A percentile compares a stretch with the other conserved stretches of the same genome.
Evolutionary conservation across 2,888 invertebrate species (phyloP).

Genomic region (Agonopterix alstromeriana): DNA sequence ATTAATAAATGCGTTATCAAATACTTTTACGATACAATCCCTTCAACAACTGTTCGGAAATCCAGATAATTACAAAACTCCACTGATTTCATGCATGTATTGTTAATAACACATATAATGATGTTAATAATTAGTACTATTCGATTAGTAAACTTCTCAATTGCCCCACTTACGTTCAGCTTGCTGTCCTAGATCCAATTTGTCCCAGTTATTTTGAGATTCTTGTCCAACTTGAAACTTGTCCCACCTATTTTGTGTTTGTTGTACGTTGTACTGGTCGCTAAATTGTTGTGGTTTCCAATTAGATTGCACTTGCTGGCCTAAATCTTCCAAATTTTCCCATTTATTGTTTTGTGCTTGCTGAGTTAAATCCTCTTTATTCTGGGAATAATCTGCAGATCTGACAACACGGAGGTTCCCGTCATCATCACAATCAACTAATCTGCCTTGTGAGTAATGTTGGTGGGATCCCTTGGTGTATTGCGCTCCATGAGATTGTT

Average conservation of each 20-base stretch:
- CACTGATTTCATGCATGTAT: too few relatives aligned
- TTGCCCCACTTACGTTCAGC: conserved; percentile 24
- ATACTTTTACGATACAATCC: too few relatives aligned
- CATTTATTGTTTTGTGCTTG: conserved; percentile 14
- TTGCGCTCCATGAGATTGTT: conserved; percentile 33
- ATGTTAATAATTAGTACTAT: background rate
- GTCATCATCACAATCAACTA: conserved; percentile 30
- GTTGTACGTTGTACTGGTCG: conserved; percentile 2
- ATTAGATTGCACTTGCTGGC: conserved; percentile 19
- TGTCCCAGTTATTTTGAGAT: conserved; percentile 23
- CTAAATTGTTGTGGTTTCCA: too few relatives aligned
- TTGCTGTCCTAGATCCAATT: conserved; percentile 32
- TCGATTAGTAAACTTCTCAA: conserved; percentile 16
- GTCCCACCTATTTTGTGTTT: conserved; percentile 19
- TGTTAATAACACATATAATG: too few relatives aligned
- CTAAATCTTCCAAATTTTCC: conserved; percentile 21
- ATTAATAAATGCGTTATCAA: too few relatives aligned
- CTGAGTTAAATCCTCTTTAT: conserved; percentile 23
- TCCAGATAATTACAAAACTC: too few relatives aligned
- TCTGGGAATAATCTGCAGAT: conserved; percentile 25
- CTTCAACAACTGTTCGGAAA: too few relatives aligned
- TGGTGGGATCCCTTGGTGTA: conserved; percentile 32
- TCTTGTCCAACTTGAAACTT: conserved; percentile 20
- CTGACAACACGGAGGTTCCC: conserved; percentile 47
- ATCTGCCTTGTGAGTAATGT: conserved; percentile 19